Evolutionary conservation across 2,113 vertebrate species (phyloP).

Genomic region (Ondatra zibethicus): DNA sequence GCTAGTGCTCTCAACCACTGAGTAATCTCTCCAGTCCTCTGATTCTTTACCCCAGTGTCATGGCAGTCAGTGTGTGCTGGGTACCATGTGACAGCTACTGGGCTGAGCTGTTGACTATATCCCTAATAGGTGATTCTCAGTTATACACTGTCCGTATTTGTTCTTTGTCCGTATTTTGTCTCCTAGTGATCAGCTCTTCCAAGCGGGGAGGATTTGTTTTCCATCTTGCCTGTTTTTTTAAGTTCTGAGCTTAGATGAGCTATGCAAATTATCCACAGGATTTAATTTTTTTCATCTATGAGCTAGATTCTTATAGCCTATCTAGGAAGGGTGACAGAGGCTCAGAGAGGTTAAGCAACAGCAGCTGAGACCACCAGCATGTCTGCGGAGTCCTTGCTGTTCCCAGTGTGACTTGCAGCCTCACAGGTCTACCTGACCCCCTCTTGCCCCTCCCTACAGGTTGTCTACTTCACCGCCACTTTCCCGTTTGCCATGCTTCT

Average conservation of each 20-base stretch:
- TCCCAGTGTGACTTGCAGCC: background rate
- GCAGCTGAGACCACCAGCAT: background rate
- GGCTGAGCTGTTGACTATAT: background rate
- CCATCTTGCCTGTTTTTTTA: background rate
- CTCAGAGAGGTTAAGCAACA: background rate
- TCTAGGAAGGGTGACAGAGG: background rate
- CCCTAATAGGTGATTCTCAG: background rate
- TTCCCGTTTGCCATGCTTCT: slow-evolving; percentile 99
- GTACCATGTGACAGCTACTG: background rate
- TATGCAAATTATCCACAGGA: background rate
- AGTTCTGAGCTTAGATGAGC: background rate
- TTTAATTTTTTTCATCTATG: background rate
- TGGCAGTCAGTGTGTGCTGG: accelerated
- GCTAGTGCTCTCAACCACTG: background rate
- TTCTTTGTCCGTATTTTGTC: background rate
- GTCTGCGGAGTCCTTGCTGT: background rate
- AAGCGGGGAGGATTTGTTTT: background rate
- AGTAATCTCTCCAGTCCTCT: background rate
- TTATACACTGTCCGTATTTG: background rate
- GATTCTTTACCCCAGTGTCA: accelerated
- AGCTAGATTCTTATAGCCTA: background rate
- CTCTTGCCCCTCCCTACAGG: slow-evolving; percentile 62
- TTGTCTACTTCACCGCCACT: slow-evolving; percentile 97
- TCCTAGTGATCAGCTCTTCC: background rate
- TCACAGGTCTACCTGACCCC: accelerated